Percentiles rank a stretch among this genome's conserved stretches.
phyloP scores from a whole-genome alignment of 2,113 vertebrate species.

The Anhinga anhinga region DNA sequence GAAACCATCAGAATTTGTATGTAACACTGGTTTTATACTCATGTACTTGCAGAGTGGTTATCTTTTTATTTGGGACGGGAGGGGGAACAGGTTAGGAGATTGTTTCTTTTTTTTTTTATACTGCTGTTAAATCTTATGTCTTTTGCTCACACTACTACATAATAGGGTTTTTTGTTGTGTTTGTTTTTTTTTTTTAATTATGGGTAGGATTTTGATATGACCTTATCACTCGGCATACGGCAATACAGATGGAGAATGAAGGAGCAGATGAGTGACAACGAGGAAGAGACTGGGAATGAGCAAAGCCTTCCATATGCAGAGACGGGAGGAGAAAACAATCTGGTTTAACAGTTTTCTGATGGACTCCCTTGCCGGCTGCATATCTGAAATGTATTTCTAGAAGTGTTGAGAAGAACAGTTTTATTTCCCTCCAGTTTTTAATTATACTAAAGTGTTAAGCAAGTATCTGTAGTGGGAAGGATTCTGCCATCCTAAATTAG shows the following conservation, averaged over 20 bases:
- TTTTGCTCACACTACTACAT: background rate
- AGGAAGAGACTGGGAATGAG: slow-evolving; percentile 23
- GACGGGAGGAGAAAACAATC: background rate
- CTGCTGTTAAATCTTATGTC: background rate
- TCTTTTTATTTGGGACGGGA: background rate
- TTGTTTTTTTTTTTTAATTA: background rate
- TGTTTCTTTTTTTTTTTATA: background rate
- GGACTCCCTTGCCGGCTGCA: background rate
- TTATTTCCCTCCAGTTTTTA: background rate
- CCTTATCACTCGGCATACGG: slow-evolving; percentile 3
- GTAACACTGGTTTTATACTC: background rate
- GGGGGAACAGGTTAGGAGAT: background rate
- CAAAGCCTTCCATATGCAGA: background rate
- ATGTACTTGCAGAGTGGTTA: background rate
- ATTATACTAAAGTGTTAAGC: background rate
- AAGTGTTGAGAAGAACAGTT: background rate
- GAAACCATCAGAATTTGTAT: background rate
- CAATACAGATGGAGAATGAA: slow-evolving; percentile 42
- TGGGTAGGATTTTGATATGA: background rate
- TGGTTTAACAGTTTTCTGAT: background rate
- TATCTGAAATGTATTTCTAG: background rate
- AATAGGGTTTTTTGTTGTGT: background rate
- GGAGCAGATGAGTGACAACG: slow-evolving; percentile 4
- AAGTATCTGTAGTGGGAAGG: background rate
- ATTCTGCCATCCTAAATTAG: background rate